These are phyloP conservation scores for Adelosebastes latens DNA, from an alignment of 2,797 vertebrate species.

Conservation along the genomic window DNA sequence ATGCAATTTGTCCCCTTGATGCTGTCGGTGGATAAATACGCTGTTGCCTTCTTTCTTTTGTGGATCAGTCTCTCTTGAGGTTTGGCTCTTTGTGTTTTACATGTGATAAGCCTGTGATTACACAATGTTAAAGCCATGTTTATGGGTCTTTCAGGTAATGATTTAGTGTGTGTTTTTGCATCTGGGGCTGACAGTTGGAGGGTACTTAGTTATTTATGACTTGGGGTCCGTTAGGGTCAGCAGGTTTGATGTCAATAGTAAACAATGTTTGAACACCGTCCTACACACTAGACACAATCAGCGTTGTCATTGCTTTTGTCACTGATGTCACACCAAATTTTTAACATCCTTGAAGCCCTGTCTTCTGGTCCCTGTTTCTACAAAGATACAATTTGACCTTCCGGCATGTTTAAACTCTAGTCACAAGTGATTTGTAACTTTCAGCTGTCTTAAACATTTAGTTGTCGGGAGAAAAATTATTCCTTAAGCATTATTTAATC, in stretches of 20 bases:
- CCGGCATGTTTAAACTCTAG: slow-evolving; percentile 28
- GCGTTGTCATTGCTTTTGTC: background rate
- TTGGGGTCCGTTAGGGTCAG: background rate
- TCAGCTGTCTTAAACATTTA: slow-evolving; percentile 11
- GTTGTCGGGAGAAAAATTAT: background rate
- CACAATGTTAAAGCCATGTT: slow-evolving; percentile 10
- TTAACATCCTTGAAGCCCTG: background rate
- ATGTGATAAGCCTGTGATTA: slow-evolving; percentile 14
- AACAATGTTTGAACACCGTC: background rate
- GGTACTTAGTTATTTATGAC: slow-evolving; percentile 21
- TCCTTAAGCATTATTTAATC: background rate
- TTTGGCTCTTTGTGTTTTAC: slow-evolving; percentile 38
- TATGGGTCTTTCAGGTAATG: background rate
- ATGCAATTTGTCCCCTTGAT: slow-evolving; percentile 67
- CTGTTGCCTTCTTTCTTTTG: slow-evolving; percentile 22
- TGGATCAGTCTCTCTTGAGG: slow-evolving; percentile 20
- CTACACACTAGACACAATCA: background rate
- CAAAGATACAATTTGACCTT: slow-evolving; percentile 16
- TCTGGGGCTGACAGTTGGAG: background rate
- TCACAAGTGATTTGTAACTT: slow-evolving; percentile 28
- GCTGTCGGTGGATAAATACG: slow-evolving; percentile 42
- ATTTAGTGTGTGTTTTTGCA: slow-evolving; percentile 12
- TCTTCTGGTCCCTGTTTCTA: background rate
- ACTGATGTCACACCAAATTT: slow-evolving; percentile 14
- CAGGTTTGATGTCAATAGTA: background rate